A percentile compares a stretch with the other conserved stretches of the same genome.
Conservation (phyloP, 2,113 vertebrate genomes). For the Bos javanicus region DNA sequence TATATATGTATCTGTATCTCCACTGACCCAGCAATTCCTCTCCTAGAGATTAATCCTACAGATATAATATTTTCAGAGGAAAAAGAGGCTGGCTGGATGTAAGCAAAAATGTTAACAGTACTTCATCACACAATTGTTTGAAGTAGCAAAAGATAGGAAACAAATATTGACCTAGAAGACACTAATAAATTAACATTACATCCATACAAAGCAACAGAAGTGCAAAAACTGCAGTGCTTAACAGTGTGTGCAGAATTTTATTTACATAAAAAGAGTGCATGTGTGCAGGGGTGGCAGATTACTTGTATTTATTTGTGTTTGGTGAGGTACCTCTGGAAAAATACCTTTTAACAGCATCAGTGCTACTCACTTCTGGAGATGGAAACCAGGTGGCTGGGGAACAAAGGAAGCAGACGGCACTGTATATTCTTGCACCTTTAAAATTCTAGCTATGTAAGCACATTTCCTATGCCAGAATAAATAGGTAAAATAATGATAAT, state of each 20-base stretch:
- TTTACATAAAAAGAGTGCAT: neutral
- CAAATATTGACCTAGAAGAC: neutral
- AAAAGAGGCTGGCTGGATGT: too few species aligned
- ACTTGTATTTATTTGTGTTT: neutral
- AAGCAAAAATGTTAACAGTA: too few species aligned
- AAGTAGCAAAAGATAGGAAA: neutral
- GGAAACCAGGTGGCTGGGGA: neutral
- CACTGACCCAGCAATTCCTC: neutral
- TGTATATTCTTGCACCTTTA: neutral
- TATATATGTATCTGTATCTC: neutral
- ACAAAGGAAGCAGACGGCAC: neutral
- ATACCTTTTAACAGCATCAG: neutral
- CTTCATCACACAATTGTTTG: neutral
- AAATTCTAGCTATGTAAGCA: slow-evolving; percentile 10
- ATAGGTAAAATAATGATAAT: neutral
- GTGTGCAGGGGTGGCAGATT: neutral
- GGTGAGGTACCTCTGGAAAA: neutral
- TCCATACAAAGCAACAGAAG: neutral
- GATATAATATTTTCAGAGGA: too few species aligned
- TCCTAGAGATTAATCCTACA: neutral
- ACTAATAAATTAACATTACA: neutral
- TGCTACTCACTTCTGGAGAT: neutral
- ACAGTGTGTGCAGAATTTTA: neutral
- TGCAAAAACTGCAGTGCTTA: neutral
- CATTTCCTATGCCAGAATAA: slow-evolving; percentile 7